Conservation (phyloP, 2,888 invertebrate genomes). For the Bugula neritina region DNA sequence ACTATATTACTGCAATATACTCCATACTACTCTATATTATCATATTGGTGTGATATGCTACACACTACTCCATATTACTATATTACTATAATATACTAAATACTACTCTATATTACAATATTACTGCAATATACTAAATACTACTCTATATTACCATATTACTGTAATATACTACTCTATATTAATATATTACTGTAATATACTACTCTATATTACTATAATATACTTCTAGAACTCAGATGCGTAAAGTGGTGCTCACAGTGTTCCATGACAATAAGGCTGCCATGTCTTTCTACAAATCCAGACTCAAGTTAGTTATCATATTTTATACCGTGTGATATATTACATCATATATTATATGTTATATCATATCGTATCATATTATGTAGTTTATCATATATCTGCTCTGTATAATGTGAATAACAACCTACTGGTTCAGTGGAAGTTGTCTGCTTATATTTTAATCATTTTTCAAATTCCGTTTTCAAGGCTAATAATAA, state of each 20-base stretch:
- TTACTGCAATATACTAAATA: neutral
- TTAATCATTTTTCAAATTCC: too few species aligned
- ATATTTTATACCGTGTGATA: too few species aligned
- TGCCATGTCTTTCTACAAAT: conserved; percentile 67
- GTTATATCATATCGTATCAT: too few species aligned
- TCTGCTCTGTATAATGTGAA: too few species aligned
- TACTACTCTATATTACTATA: conserved; percentile 6
- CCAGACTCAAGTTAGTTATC: conserved; percentile 64
- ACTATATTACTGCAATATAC: neutral
- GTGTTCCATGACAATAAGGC: conserved; percentile 71
- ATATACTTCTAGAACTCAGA: conserved; percentile 60
- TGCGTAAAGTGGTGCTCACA: conserved; percentile 76
- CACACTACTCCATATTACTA: neutral
- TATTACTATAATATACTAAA: neutral
- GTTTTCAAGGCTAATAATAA: too few species aligned
- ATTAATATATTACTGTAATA: neutral
- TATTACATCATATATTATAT: too few species aligned
- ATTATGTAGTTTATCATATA: too few species aligned
- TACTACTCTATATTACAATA: neutral
- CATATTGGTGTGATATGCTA: neutral
- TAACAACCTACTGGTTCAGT: too few species aligned
- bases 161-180: neutral
- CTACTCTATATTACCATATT: neutral
- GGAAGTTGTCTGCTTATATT: too few species aligned
- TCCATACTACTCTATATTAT: neutral